Conservation (phyloP, 1,140 invertebrate species). For the Calephelis virginiensis region DNA sequence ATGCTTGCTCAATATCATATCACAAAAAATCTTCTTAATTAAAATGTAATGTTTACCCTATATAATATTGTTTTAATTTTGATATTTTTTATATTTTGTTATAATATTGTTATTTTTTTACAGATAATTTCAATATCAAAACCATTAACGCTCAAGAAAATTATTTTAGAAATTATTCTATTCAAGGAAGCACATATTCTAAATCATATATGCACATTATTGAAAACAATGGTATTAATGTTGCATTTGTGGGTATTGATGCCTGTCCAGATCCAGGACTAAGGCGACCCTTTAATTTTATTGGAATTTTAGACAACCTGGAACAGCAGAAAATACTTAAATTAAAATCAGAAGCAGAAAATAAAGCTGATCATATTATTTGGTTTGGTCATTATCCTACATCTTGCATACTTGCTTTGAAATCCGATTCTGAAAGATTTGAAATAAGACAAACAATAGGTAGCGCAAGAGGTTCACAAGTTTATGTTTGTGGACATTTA, state of each 20-base stretch:
- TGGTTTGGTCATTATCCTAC: conserved; percentile 96
- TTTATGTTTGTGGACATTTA: conserved; percentile 95
- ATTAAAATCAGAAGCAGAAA: conserved; percentile 58
- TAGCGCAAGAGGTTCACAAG: conserved; percentile 62
- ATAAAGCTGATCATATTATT: conserved; percentile 60
- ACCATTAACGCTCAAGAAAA: conserved; percentile 84
- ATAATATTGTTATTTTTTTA: conserved; percentile 53
- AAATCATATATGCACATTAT: conserved; percentile 89
- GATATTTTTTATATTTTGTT: neutral
- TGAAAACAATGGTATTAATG: conserved; percentile 78
- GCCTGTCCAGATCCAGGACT: conserved; percentile 93
- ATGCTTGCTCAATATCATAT: too few species aligned
- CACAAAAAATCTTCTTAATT: too few species aligned
- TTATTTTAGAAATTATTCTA: conserved; percentile 89
- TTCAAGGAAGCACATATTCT: conserved; percentile 85
- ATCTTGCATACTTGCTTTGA: conserved; percentile 87
- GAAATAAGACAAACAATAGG: conserved; percentile 80
- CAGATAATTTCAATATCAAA: conserved; percentile 95
- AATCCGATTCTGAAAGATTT: conserved; percentile 66
- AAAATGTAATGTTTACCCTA: too few species aligned
- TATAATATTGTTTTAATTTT: neutral
- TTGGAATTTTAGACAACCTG: conserved; percentile 87
- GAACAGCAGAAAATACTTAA: conserved; percentile 78
- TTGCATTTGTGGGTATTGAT: conserved; percentile 92
- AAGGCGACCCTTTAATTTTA: conserved; percentile 94